Conservation (phyloP, 1,140 invertebrate genomes). For the Intoshia linei region DNA sequence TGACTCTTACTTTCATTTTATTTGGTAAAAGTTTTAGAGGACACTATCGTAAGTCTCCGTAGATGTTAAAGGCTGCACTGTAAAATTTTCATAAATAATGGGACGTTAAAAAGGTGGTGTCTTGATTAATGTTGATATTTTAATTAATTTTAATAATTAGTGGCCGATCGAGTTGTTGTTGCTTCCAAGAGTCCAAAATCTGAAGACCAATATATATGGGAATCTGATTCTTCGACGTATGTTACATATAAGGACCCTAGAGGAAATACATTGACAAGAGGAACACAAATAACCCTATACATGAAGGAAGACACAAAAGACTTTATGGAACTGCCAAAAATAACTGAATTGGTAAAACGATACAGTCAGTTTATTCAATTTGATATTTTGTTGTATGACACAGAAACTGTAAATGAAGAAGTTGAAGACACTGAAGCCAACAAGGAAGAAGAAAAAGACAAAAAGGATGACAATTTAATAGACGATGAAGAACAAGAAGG, state of each 20-base stretch:
- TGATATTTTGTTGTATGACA: conserved; percentile 75
- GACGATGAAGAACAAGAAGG: conserved; percentile 21
- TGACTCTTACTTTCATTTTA: not conserved
- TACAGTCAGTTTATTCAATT: conserved; percentile 99
- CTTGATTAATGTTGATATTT: conserved; percentile 1
- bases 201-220: conserved; percentile 69
- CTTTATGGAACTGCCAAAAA: conserved; percentile 59
- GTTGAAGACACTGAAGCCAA: conserved; percentile 20
- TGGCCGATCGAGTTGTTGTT: conserved; percentile 29
- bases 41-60: not conserved
- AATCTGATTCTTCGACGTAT: conserved; percentile 49
- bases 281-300: conserved; percentile 49
- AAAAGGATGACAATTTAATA: conserved; percentile 24
- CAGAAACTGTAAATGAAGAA: conserved; percentile 34
- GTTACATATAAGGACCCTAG: conserved; percentile 64
- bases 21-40: not conserved
- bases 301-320: conserved; percentile 83
- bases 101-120: not conserved
- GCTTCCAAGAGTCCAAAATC: conserved; percentile 80
- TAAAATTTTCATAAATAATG: not conserved
- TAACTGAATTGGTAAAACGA: conserved; percentile 61
- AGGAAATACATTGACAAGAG: conserved; percentile 51
- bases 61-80: not conserved
- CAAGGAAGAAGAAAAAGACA: conserved; percentile 27
- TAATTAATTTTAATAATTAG: conserved; percentile 9